These are phyloP conservation scores for Melozone crissalis DNA, from an alignment of 2,113 vertebrate genomes.

Conservation along the genomic window DNA sequence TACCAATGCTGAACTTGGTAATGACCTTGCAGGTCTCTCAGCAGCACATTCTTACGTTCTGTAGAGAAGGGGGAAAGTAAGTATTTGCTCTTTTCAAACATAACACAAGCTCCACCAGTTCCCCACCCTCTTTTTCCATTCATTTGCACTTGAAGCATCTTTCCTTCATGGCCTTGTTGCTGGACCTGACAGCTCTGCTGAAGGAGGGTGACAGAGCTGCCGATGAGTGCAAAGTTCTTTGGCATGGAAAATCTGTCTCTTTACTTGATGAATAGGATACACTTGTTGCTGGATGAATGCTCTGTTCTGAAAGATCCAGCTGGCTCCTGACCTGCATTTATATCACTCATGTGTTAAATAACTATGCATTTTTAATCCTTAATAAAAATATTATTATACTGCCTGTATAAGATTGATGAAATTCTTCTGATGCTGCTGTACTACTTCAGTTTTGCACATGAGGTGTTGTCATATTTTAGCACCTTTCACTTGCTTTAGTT, in stretches of 20 bases:
- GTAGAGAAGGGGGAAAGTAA: background rate
- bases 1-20: background rate
- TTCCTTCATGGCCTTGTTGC: conserved; percentile 12
- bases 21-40: background rate
- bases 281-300: background rate
- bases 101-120: background rate
- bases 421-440: background rate
- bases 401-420: background rate
- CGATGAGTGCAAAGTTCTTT: background rate
- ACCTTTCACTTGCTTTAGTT: background rate
- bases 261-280: background rate
- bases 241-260: background rate
- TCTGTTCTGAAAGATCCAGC: background rate
- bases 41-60: background rate
- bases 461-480: background rate
- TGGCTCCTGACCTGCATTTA: background rate
- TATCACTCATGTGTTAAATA: background rate
- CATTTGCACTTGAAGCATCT: background rate
- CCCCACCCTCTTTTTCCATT: background rate
- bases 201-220: background rate
- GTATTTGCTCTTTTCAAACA: background rate
- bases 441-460: background rate
- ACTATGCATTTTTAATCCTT: background rate
- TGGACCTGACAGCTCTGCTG: background rate
- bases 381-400: background rate